Percentiles rank a stretch among this genome's conserved stretches.
These are phyloP conservation scores for Pararge aegeria DNA, from an alignment of 1,140 invertebrate species.

Conservation along the genomic window DNA sequence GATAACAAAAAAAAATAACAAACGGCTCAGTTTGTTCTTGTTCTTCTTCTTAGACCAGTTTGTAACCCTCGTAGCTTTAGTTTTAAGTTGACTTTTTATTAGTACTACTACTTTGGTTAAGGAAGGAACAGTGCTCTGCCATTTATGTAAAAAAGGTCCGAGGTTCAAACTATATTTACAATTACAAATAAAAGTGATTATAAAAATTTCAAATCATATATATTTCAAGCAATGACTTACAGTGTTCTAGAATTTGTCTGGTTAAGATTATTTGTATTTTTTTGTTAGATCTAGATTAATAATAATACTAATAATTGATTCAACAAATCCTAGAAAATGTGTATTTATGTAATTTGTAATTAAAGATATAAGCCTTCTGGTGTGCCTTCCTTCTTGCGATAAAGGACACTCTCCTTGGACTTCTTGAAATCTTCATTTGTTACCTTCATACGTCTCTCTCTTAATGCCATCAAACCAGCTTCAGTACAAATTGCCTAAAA, in stretches of 20 bases:
- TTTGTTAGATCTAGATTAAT: neutral
- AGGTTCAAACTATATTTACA: neutral
- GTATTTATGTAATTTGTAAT: neutral
- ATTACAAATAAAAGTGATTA: too few relatives aligned
- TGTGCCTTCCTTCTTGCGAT: slow-evolving; percentile 99
- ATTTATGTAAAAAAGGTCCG: neutral
- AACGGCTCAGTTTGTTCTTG: too few relatives aligned
- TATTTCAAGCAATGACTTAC: neutral
- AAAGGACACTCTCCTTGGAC: slow-evolving; percentile 99
- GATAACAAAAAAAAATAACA: too few relatives aligned
- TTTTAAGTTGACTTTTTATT: too few relatives aligned
- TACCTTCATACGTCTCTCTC: slow-evolving; percentile 99
- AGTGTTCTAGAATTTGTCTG: neutral
- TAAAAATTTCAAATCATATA: too few relatives aligned
- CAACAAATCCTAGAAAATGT: neutral
- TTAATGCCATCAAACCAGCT: slow-evolving; percentile 97
- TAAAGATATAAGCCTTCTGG: slow-evolving; percentile 99
- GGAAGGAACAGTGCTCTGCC: too few relatives aligned
- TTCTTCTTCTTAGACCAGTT: too few relatives aligned
- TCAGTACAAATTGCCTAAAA: slow-evolving; percentile 99
- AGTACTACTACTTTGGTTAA: too few relatives aligned
- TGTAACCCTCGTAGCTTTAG: too few relatives aligned
- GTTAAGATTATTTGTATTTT: neutral
- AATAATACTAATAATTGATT: neutral
- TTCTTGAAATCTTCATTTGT: slow-evolving; percentile 99